phyloP scores from a whole-genome alignment of 2,888 invertebrate species.

The Caenorhabditis sp. region DNA sequence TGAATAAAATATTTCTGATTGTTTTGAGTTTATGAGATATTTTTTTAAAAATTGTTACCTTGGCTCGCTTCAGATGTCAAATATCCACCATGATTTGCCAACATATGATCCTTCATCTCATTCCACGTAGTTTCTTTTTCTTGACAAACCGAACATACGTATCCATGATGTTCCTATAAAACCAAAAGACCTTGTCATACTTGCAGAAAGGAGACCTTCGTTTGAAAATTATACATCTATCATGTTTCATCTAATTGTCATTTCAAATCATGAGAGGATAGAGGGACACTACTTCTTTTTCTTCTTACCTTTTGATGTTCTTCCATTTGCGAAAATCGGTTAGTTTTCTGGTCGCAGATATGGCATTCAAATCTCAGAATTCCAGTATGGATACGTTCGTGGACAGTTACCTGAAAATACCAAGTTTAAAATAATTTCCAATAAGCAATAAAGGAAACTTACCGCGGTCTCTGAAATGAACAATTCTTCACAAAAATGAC shows the following conservation, averaged over 20 bases:
- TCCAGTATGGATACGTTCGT: conserved; percentile 71
- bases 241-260: neutral
- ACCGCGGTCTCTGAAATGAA: conserved; percentile 67
- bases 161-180: conserved; percentile 68
- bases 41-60: conserved; percentile 42
- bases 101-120: conserved; percentile 70
- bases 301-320: conserved; percentile 60
- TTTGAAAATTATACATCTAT: conserved; percentile 3
- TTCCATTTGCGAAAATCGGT: conserved; percentile 66
- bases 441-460: neutral
- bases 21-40: neutral
- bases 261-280: neutral
- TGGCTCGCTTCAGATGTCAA: conserved; percentile 65
- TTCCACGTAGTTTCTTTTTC: conserved; percentile 63
- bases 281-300: neutral
- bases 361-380: conserved; percentile 71
- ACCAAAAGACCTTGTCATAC: neutral
- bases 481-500: conserved; percentile 71
- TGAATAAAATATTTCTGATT: too few species aligned
- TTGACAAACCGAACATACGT: conserved; percentile 69
- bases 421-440: conserved; percentile 5
- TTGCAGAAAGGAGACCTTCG: neutral
- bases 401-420: conserved; percentile 59
- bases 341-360: conserved; percentile 59
- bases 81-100: conserved; percentile 69